Conservation (phyloP, 2,797 vertebrate species). For the Hapalemur alaotrensis region DNA sequence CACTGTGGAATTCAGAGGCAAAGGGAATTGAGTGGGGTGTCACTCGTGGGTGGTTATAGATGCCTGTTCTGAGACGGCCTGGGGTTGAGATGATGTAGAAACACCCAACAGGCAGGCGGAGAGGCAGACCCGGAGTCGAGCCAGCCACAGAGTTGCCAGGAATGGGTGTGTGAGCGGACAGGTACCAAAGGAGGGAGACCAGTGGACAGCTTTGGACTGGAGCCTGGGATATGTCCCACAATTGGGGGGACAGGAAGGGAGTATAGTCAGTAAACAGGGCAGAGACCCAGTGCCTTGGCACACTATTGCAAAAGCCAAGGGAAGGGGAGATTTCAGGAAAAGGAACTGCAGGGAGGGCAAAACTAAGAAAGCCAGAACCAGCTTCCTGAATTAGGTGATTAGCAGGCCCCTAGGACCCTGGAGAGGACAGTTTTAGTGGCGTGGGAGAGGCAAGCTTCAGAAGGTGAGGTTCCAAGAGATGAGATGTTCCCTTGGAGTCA, state of each 20-base stretch:
- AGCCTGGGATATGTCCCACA: background rate
- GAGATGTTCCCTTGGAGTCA: background rate
- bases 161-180: background rate
- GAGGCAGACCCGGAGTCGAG: background rate
- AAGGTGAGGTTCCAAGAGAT: background rate
- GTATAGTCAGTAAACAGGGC: accelerated
- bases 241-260: background rate
- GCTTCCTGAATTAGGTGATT: background rate
- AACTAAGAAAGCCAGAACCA: accelerated
- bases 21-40: background rate
- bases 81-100: background rate
- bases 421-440: background rate
- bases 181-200: background rate
- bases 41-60: accelerated
- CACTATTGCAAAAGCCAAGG: background rate
- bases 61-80: background rate
- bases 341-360: background rate
- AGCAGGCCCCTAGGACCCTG: background rate
- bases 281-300: background rate
- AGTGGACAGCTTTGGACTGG: background rate
- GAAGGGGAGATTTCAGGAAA: too few species aligned
- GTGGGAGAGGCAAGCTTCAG: background rate
- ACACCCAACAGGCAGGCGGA: background rate
- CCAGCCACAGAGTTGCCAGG: background rate
- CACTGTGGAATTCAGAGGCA: background rate